phyloP scores from a whole-genome alignment of 2,888 invertebrate species.

The Coelogynopora nodosa region DNA sequence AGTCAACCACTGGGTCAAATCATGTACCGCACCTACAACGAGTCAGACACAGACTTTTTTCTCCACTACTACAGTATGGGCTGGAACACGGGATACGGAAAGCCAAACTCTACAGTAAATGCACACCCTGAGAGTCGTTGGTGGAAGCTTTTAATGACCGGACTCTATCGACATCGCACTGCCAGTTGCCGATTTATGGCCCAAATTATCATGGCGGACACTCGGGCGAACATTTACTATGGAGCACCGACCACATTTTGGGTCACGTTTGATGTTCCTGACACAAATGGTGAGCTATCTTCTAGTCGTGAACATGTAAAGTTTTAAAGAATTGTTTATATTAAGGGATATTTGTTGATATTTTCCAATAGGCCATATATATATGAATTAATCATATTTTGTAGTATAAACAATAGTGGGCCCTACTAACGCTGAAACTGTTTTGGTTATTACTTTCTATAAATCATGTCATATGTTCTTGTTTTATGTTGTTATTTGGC shows the following conservation, averaged over 20 bases:
- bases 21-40: constrained; percentile 54
- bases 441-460: no score
- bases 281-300: neutral
- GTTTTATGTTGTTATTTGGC: no score
- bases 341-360: no score
- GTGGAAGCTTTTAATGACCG: constrained; percentile 49
- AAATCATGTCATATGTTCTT: no score
- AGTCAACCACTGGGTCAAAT: constrained; percentile 50
- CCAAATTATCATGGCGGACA: neutral
- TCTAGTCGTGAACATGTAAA: no score
- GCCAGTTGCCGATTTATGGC: neutral
- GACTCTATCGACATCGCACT: constrained; percentile 17
- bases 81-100: constrained; percentile 53
- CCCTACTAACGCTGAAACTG: no score
- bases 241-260: constrained; percentile 35
- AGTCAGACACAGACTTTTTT: constrained; percentile 53
- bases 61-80: constrained; percentile 49
- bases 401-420: no score
- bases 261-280: constrained; percentile 22
- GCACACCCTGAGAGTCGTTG: constrained; percentile 52
- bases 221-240: constrained; percentile 29
- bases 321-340: no score
- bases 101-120: constrained; percentile 53
- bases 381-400: no score
- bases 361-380: no score